A percentile compares a stretch with the other conserved stretches of the same genome.
Conservation (phyloP, 1,140 invertebrate species). For the Heterodera schachtii region DNA sequence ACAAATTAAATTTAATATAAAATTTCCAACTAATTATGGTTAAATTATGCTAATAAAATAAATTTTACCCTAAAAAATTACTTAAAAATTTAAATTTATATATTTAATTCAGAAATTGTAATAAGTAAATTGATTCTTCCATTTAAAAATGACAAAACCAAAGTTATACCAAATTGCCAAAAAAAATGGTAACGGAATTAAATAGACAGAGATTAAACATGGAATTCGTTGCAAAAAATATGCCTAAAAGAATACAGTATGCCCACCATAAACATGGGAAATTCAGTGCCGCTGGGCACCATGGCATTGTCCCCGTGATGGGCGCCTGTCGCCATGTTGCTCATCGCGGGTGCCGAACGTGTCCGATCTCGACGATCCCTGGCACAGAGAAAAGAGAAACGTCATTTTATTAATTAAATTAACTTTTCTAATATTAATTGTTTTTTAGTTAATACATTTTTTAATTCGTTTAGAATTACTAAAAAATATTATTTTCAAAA, state of each 20-base stretch:
- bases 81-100: not conserved
- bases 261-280: slow-evolving; percentile 38
- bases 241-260: not conserved
- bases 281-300: slow-evolving; percentile 31
- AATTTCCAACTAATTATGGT: not conserved
- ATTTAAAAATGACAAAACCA: no score
- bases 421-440: no score
- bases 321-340: slow-evolving; percentile 6
- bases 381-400: not conserved
- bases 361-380: slow-evolving; percentile 28
- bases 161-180: no score
- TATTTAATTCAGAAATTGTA: not conserved
- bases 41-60: not conserved
- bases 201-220: no score
- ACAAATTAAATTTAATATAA: not conserved
- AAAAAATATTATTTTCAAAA: no score
- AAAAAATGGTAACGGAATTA: no score
- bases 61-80: not conserved
- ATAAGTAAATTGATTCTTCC: no score
- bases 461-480: no score
- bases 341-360: slow-evolving; percentile 21
- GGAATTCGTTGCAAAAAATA: no score
- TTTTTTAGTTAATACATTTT: no score
- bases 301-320: slow-evolving; percentile 20
- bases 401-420: not conserved